Conservation (phyloP, 1,140 invertebrate species). For the Phymorhynchus buccinoides region DNA sequence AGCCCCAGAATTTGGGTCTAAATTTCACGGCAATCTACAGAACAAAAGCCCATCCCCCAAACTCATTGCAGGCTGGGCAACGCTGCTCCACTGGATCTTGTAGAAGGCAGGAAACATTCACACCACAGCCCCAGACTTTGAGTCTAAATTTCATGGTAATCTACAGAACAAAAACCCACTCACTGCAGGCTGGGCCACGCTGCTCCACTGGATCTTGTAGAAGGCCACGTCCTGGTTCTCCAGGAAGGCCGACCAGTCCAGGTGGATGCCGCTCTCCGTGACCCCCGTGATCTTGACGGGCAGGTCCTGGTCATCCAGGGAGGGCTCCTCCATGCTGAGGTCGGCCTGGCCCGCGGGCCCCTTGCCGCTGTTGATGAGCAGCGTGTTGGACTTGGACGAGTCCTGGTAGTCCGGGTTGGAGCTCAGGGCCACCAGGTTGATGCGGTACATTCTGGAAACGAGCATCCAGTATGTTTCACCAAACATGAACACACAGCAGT, state of each 20-base stretch:
- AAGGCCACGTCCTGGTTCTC: constrained; percentile 64
- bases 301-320: constrained; percentile 63
- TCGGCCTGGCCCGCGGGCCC: constrained; percentile 43
- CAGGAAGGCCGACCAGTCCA: constrained; percentile 70
- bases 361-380: constrained; percentile 61
- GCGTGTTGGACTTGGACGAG: constrained; percentile 68
- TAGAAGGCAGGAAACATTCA: too few species aligned
- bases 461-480: too few species aligned
- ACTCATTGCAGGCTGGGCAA: constrained; percentile 70
- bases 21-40: too few species aligned
- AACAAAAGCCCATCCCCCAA: too few species aligned
- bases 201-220: constrained; percentile 72
- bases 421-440: constrained; percentile 70
- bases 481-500: too few species aligned
- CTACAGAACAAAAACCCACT: constrained; percentile 42
- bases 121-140: too few species aligned
- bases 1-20: too few species aligned
- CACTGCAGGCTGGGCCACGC: constrained; percentile 70
- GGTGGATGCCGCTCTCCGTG: constrained; percentile 66
- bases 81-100: constrained; percentile 72
- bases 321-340: constrained; percentile 50
- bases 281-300: constrained; percentile 67
- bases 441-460: constrained; percentile 67
- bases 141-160: too few species aligned
- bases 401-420: constrained; percentile 62